A percentile compares a stretch with the other conserved stretches of the same genome.
Evolutionary conservation across 2,797 vertebrate species (phyloP).

Genomic region (Morelia viridis): DNA sequence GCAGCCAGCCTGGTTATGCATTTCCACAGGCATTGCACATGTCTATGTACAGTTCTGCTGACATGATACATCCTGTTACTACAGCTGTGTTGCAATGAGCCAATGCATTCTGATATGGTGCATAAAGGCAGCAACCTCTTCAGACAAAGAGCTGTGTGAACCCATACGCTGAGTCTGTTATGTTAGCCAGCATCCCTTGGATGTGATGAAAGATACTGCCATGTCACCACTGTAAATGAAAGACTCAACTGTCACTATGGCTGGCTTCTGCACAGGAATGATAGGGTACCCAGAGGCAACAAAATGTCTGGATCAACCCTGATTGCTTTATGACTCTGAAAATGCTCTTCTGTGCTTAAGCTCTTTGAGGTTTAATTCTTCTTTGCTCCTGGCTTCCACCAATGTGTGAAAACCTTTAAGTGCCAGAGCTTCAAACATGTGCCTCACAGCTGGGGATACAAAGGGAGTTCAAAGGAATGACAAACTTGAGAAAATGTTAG

Average conservation of each 20-base stretch:
- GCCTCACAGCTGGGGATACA: not conserved
- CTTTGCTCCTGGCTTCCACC: not conserved
- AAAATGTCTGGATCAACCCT: not conserved
- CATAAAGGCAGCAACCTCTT: not conserved
- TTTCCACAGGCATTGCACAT: not conserved
- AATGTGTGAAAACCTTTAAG: not conserved
- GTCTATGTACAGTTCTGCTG: not conserved
- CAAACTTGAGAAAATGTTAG: not conserved
- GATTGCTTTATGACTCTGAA: not conserved
- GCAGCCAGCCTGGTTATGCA: not conserved
- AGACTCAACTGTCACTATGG: not conserved
- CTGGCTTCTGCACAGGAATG: not conserved
- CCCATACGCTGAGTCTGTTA: too few species aligned
- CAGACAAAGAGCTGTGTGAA: not conserved
- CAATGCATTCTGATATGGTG: not conserved
- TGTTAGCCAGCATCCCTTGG: not conserved
- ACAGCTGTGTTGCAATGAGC: too few species aligned
- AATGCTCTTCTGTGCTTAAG: not conserved
- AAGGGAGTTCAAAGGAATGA: not conserved
- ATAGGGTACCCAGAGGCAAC: not conserved
- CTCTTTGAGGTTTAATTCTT: not conserved
- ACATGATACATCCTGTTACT: not conserved
- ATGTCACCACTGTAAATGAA: not conserved
- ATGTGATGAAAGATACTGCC: not conserved
- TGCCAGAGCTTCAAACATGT: not conserved